Percentiles rank a stretch among this genome's conserved stretches.
phyloP scores from a whole-genome alignment of 1,140 invertebrate genomes.

The Cataglyphis hispanica region DNA sequence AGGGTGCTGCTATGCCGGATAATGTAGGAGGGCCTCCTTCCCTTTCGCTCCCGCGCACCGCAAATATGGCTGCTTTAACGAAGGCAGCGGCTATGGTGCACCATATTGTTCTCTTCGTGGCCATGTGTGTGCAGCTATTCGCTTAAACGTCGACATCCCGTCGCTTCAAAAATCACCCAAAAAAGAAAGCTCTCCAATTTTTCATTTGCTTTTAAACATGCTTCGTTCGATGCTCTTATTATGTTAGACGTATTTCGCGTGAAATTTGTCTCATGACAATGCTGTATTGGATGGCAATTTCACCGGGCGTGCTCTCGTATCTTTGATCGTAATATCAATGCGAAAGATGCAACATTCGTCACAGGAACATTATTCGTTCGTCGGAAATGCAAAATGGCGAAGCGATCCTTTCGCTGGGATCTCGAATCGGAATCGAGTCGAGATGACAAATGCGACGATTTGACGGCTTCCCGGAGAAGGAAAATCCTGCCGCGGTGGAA shows the following conservation, averaged over 20 bases:
- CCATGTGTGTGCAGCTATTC: constrained; percentile 61
- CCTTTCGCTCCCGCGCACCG: constrained; percentile 68
- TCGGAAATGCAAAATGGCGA: constrained; percentile 3
- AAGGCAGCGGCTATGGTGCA: constrained; percentile 77
- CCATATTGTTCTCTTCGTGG: constrained; percentile 78
- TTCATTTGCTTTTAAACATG: background rate
- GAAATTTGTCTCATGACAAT: background rate
- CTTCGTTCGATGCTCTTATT: background rate
- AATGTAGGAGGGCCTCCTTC: constrained; percentile 78
- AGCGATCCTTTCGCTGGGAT: background rate
- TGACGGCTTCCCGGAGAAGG: constrained; percentile 30
- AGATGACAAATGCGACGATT: constrained; percentile 60
- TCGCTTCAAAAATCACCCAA: background rate
- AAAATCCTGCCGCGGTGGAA: constrained; percentile 64
- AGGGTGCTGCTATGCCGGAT: constrained; percentile 78
- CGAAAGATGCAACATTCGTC: background rate
- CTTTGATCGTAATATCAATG: background rate
- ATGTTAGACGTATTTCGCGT: too few relatives aligned
- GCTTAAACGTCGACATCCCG: constrained; percentile 45
- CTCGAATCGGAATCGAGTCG: constrained; percentile 37
- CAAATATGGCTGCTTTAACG: constrained; percentile 85
- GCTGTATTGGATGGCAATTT: background rate
- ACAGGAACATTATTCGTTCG: background rate
- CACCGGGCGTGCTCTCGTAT: background rate
- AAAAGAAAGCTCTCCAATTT: background rate